Evolutionary conservation across 92 coral and sea anemone species (phyloP).

Genomic region (Umimayanthus chanpuru): DNA sequence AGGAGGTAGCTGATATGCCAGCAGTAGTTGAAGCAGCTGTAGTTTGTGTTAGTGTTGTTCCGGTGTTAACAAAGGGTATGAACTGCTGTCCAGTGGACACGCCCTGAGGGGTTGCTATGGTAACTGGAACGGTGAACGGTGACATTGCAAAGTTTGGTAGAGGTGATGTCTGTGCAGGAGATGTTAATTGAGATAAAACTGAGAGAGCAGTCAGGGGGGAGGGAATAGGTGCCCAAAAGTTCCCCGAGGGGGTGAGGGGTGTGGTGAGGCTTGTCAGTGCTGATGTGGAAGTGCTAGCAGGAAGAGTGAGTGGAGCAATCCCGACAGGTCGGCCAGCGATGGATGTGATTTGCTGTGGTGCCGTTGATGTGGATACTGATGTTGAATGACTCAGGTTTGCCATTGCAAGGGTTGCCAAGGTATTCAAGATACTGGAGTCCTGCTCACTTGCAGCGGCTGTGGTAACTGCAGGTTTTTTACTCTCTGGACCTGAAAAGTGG

Average conservation of each 20-base stretch:
- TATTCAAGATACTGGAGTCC: slow-evolving; percentile 94
- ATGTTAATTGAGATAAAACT: slow-evolving; percentile 85
- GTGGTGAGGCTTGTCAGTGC: slow-evolving; percentile 74
- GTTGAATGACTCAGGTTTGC: slow-evolving; percentile 91
- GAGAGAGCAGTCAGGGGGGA: slow-evolving; percentile 97
- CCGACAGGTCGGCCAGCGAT: slow-evolving; percentile 70
- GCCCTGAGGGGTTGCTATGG: slow-evolving; percentile 71
- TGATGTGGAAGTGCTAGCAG: slow-evolving; percentile 77
- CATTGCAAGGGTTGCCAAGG: slow-evolving; percentile 96
- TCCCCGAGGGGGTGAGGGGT: slow-evolving; percentile 91
- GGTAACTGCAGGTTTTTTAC: not conserved
- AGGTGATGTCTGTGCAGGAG: slow-evolving; percentile 95
- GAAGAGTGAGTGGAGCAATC: slow-evolving; percentile 89
- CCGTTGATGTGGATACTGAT: slow-evolving; percentile 76
- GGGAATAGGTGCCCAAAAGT: slow-evolving; percentile 79
- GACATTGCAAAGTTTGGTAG: slow-evolving; percentile 88
- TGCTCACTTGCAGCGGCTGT: slow-evolving; percentile 69
- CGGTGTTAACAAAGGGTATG: slow-evolving; percentile 61
- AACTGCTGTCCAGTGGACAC: slow-evolving; percentile 79
- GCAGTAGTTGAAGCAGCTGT: slow-evolving; percentile 47
- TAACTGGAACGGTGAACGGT: slow-evolving; percentile 90
- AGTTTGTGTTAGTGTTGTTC: slow-evolving; percentile 41
- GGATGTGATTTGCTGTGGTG: slow-evolving; percentile 83
- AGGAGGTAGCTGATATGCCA: slow-evolving; percentile 43
- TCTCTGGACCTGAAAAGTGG: slow-evolving; percentile 17